Percentiles rank a stretch among this genome's conserved stretches.
Evolutionary conservation across 2,888 invertebrate species (phyloP).

Genomic region (Andrena bicolor): DNA sequence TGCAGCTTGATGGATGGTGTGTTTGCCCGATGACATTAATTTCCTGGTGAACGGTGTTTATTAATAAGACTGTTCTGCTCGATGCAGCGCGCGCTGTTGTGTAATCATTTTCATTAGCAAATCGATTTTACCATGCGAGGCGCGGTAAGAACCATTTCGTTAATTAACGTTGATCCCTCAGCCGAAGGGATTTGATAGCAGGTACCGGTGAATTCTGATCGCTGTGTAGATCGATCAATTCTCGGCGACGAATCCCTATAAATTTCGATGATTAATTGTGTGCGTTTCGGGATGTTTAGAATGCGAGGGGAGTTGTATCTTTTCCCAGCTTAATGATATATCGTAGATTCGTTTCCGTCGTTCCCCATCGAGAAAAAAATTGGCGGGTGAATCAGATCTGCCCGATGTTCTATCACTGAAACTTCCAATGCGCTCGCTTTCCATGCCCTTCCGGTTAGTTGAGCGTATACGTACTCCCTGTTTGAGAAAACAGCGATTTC

Average conservation of each 20-base stretch:
- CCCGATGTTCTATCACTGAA: constrained; percentile 33
- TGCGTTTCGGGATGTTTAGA: too few relatives aligned
- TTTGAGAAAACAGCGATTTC: constrained; percentile 48
- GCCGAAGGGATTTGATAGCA: constrained; percentile 5
- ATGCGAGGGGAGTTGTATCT: too few relatives aligned
- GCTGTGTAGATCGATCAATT: not conserved
- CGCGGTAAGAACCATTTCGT: constrained; percentile 6
- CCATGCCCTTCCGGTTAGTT: constrained; percentile 17
- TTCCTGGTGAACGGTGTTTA: constrained; percentile 24
- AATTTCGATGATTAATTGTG: not conserved
- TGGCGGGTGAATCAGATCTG: constrained; percentile 38
- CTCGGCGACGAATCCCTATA: not conserved
- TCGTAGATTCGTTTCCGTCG: not conserved
- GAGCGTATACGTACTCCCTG: constrained; percentile 14
- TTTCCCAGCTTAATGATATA: too few relatives aligned
- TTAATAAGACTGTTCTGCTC: constrained; percentile 8
- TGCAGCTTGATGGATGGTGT: constrained; percentile 1
- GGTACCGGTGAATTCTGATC: not conserved
- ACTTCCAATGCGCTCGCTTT: constrained; percentile 32
- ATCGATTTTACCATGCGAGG: constrained; percentile 2
- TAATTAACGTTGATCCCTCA: not conserved
- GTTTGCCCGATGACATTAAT: constrained; percentile 18
- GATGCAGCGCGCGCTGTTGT: not conserved
- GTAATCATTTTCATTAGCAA: constrained; percentile 5
- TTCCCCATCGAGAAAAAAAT: constrained; percentile 18